Base-by-base conservation (phyloP, 2,888 invertebrate species). In the Eupithecia centaureata region DNA sequence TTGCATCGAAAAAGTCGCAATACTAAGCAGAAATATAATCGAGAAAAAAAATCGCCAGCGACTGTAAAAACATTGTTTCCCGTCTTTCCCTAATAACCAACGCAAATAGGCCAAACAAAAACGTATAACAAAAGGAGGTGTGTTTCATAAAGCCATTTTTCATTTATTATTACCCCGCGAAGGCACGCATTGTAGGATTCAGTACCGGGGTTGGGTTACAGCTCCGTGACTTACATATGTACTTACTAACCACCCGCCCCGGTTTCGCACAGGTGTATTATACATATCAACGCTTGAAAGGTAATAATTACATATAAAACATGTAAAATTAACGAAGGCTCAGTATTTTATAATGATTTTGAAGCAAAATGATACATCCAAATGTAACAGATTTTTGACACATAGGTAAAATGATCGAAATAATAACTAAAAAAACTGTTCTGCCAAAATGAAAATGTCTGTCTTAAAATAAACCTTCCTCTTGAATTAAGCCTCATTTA, bases 71-170 rank as follows among this genome's bases (percentile, higher is more conserved):
- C 61, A 69, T 47, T 60, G 52, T 65, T 65, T 27, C 32, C 66
- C n/a, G 35, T 52, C 51, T 38, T 52, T 56, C 38, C 42, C 62
- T 69, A 69, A 69, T 69, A 72, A 73, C 70, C 71, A 65, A 72
- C 74, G 42, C 69, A 63, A 54, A 63, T 66, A 66, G 64, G 66
- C 66, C 70, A 67, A 67, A 70, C 70, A 74, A 76, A 74, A 73
- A 71, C 66, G 70, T 73, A 72, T 68, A 76, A 76, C 75, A 76
- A 77, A 22, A 77, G 76, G 76, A 79, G 61, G 70, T 76, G 75
- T 79, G 74, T 77, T 82, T 80, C 79, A 76, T 79, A 79, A 77
- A 77, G 76, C 75, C 69, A 81, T 82, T 80, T 81, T 79, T 82
- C 78, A 77, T 84, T 79, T 80, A 79, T 80, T 82, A 79, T 82